Base-by-base conservation (phyloP, 2,113 vertebrate genomes). In the Elachura formosa region DNA sequence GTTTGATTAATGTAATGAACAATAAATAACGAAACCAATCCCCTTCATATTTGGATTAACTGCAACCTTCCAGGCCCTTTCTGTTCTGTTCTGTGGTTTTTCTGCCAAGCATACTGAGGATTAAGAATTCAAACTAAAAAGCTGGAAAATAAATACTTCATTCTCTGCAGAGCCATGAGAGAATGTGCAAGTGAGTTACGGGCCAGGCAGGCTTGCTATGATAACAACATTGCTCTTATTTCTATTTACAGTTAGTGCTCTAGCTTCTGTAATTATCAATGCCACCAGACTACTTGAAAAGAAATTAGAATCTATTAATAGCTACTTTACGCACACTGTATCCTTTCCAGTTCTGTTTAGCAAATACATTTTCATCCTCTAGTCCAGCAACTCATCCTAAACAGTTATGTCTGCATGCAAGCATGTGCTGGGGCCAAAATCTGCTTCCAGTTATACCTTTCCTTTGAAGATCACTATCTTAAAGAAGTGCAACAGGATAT, bases 101-200 rank as follows among this genome's bases (percentile, higher is more conserved):
- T 77, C 26, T 92, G 29, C 59, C 52, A 88, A 69, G 38, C 29
- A 55, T 20, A 31, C 26, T 45, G 31, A 38, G n/a, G 73, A 81
- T 89, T 81, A 95, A 68, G 77, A 91, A 95, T 71, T 78, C 24
- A 63, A 93, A 81, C 81, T 38, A 91, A 81, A 63, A 31, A 38
- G 15, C 64, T 94, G 56, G 56, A 43, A 64, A 76, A 75, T 14
- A 71, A 82, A 46, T 58, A 29, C 14, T 82, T 75, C 46, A 43
- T 81, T 71, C 61, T 75, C 69, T 81, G 55, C 73, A 93, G 80
- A 63, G 40, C 29, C 64, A 52, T 11, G 41, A 83, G 18, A 81
- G 51, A 66, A 88, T 24, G 25, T 69, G 1, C 36, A 49, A 81
- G 40, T 56, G 80, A 93, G 52, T 24, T 82, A 59, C 19, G 43